Percentiles rank a stretch among this genome's conserved stretches.
These are phyloP conservation scores for Diabrotica virgifera DNA, from an alignment of 1,140 invertebrate genomes.

Conservation along the genomic window DNA sequence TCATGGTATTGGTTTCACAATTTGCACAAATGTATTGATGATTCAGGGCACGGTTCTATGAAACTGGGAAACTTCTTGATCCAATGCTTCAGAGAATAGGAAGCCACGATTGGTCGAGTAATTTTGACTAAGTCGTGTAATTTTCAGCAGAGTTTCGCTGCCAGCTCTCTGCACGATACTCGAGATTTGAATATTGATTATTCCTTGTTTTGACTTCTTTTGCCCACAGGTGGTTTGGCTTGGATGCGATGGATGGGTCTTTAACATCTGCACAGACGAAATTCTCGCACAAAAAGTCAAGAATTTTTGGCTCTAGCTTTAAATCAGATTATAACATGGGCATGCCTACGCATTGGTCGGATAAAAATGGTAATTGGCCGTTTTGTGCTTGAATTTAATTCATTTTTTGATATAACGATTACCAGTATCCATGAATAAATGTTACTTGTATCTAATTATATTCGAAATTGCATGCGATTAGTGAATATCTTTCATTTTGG, in stretches of 20 bases:
- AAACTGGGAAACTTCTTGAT: too few species aligned
- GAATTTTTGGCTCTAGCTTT: not conserved
- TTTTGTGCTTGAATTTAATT: too few species aligned
- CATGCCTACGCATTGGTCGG: not conserved
- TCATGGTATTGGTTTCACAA: too few species aligned
- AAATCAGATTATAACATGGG: slow-evolving; percentile 1
- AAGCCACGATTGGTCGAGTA: slow-evolving; percentile 15
- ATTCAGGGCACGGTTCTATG: too few species aligned
- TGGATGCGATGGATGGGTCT: not conserved
- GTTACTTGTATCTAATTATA: too few species aligned
- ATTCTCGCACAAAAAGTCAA: not conserved
- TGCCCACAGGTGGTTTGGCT: slow-evolving; percentile 14
- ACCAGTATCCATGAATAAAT: too few species aligned
- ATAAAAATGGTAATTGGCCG: too few species aligned
- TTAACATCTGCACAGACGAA: not conserved
- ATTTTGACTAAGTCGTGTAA: slow-evolving; percentile 18
- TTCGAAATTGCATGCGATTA: too few species aligned
- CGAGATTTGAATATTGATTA: slow-evolving; percentile 20
- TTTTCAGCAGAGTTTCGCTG: slow-evolving; percentile 11
- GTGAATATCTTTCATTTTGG: too few species aligned
- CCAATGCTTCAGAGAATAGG: too few species aligned
- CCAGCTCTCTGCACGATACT: slow-evolving; percentile 5
- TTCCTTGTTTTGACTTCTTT: slow-evolving; percentile 16
- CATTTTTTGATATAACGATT: too few species aligned
- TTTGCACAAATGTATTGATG: too few species aligned